Conservation (phyloP, 2,888 invertebrate species). For the Amiota communis region DNA sequence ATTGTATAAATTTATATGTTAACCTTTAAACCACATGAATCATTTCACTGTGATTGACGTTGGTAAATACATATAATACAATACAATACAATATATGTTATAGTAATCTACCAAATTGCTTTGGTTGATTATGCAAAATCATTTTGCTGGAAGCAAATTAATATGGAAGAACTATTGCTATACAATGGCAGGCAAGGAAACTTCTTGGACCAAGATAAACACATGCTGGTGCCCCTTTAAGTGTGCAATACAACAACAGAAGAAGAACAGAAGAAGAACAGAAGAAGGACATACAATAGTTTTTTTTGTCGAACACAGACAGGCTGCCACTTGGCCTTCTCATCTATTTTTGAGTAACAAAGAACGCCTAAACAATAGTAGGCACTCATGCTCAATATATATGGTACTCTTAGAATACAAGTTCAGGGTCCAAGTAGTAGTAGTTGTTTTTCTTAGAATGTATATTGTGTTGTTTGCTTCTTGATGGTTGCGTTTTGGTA, state of each 20-base stretch:
- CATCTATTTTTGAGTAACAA: background rate
- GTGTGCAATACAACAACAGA: background rate
- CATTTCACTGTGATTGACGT: too few species aligned
- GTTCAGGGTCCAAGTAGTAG: slow-evolving; percentile 15
- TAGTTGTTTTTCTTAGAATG: background rate
- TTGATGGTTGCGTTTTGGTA: background rate
- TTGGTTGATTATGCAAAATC: slow-evolving; percentile 11
- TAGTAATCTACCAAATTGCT: background rate
- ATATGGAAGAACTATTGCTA: too few species aligned
- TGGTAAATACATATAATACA: too few species aligned
- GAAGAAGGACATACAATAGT: background rate
- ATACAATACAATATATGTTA: too few species aligned
- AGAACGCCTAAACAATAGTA: background rate
- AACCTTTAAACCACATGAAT: too few species aligned
- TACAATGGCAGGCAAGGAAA: too few species aligned
- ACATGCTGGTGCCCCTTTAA: background rate
- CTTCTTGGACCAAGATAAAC: too few species aligned
- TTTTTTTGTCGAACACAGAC: slow-evolving; percentile 12
- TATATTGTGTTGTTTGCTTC: background rate
- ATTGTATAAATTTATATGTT: too few species aligned
- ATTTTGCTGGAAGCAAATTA: too few species aligned
- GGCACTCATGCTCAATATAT: background rate
- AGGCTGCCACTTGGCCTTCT: background rate
- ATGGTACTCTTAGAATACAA: background rate
- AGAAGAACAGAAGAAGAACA: background rate